Percentiles rank a stretch among this genome's conserved stretches.
Conservation (phyloP, 1,140 invertebrate genomes). For the Pseudomyrmex concolor region DNA sequence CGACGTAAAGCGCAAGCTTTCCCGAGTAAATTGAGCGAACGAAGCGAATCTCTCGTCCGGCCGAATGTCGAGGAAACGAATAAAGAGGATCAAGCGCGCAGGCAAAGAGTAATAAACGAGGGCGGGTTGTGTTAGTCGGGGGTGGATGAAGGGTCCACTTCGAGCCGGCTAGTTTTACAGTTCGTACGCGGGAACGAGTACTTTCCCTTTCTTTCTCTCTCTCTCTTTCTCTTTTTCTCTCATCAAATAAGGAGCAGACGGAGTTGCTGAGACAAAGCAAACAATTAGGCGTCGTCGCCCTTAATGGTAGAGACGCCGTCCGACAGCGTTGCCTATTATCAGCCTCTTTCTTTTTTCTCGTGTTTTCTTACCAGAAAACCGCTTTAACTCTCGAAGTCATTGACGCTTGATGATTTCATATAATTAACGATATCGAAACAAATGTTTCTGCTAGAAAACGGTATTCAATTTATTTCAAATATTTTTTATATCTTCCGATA, state of each 20-base stretch:
- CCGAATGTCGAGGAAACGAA: constrained; percentile 32
- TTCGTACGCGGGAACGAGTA: neutral
- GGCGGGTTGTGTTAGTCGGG: constrained; percentile 16
- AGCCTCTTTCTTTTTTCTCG: neutral
- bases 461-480: too few relatives aligned
- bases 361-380: constrained; percentile 24
- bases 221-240: neutral
- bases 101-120: constrained; percentile 52
- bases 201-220: too few relatives aligned
- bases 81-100: constrained; percentile 43
- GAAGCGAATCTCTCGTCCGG: constrained; percentile 44
- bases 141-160: constrained; percentile 6
- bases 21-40: constrained; percentile 70
- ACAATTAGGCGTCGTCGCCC: constrained; percentile 45
- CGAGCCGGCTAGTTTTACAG: constrained; percentile 47
- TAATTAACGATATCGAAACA: neutral
- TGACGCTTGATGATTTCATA: constrained; percentile 12
- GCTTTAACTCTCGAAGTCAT: constrained; percentile 2
- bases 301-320: constrained; percentile 46
- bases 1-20: constrained; percentile 64
- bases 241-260: constrained; percentile 29
- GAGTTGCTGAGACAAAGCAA: constrained; percentile 57
- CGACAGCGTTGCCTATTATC: constrained; percentile 33
- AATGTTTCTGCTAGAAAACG: too few relatives aligned
- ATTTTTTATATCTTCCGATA: neutral